Evolutionary conservation across 2,797 vertebrate genomes (phyloP), one percentile per base, ranked within the genome.

Genomic region (Sebastes trivittatus): DNA sequence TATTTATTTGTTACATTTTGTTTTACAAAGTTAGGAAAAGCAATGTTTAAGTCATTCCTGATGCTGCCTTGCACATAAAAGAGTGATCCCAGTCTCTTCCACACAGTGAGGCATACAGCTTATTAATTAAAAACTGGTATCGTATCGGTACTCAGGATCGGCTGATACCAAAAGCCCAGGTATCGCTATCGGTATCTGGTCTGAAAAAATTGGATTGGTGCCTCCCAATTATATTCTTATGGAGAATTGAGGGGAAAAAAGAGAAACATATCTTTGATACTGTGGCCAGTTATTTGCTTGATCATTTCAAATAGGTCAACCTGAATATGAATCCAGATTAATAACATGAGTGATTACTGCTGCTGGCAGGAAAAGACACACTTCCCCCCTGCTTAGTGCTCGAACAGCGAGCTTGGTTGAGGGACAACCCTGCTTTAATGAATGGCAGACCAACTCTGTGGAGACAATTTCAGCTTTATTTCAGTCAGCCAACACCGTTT

Each of bases 361-460:
- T 52, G 14, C 23, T 23, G 25, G 7, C 6, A 32, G 59, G 2
- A 11, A 4, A 32, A 22, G 62, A 63, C 52, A 66, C 64, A 29
- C 42, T 49, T 49, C 18, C 3, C 6, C 5, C 6, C 3, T 4
- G 11, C 14, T 52, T 55, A 16, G 11, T 55, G 42, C 5, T 22
- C 25, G 0, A 42, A 25, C n/a, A 54, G 22, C 6, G 4, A 72
- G 34, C 23, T 7, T 52, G 22, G 18, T 25, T 52, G 6, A 60
- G 46, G 3, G 5, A 22, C 8, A 46, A 63, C 8, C 3, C 4
- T 30, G 49, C 7, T 69, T 34, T 49, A 61, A 25, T 66, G 22
- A 72, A 66, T 32, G 58, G 54, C 29, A 78, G 60, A 69, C 59
- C 16, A 42, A 72, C 46, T 73, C 34, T 71, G 22, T 62, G 25